Base-by-base conservation (phyloP, 2,113 vertebrate species). In the Rhea pennata region DNA sequence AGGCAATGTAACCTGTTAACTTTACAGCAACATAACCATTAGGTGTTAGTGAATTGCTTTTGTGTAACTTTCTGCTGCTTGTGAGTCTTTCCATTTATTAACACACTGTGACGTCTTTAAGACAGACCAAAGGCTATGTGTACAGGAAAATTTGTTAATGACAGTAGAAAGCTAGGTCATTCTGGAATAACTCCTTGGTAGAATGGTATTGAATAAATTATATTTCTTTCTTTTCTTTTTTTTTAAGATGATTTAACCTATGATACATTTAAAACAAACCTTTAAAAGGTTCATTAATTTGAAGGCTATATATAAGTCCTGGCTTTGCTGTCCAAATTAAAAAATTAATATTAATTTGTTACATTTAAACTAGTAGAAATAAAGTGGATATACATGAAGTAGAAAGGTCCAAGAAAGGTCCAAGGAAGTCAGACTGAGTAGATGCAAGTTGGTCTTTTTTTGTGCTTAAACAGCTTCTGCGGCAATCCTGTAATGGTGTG, bases 1-100 rank as follows among this genome's bases (percentile, higher is more conserved):
- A 64, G 69, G 39, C 19, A 0, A 0, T 77, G 9, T 64, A 36
- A 77, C 59, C 59, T 71, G 46, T 54, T 46, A 36, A 83, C 44
- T 79, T 79, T 69, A 77, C 78, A 93, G 36, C 27, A 71, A 13
- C 0, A 0, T n/a, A 59, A 20, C 33, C 46, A 6, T 59, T 74
- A 64, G 75, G 61, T 88, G 56, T 78, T 84, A 59, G 3, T 46
- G 82, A 80, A 66, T 27, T 87, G 4, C 31, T 19, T 73, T 92
- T 88, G 19, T 61, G 70, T 39, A 33, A 29, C 36, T 74, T 90
- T 66, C 74, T 90, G 72, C 50, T 86, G 46, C n/a, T 83, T 10
- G 23, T 85, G 79, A 95, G 72, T 93, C 59, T 85, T 90, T 73
- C 69, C 50, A 15, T 88, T 93, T 91, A 91, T 94, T 94, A 95